Evolutionary conservation across 1,140 invertebrate genomes (phyloP), one percentile per base, ranked within the genome.

Genomic region (Propsilocerus akamusi): DNA sequence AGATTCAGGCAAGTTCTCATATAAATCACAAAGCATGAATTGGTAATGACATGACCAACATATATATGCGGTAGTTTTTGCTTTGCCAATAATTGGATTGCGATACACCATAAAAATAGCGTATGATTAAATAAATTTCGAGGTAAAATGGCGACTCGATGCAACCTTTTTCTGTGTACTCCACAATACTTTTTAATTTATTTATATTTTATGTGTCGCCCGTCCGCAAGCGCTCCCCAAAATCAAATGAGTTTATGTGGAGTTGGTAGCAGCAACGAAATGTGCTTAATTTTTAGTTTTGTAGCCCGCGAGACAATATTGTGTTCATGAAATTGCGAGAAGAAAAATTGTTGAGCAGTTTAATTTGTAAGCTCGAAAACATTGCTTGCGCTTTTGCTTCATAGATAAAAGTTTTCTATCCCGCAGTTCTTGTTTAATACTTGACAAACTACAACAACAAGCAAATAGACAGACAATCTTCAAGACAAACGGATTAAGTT

Each of bases 31-130:
- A 41, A 20, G 14, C 34, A 5, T 41, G 34, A 41, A 41, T 41
- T 41, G 34, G 17, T 41, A 41, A 41, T 41, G 34, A 41, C 34
- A 41, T 20, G 22, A n/a, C n/a, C n/a, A 41, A 41, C 34, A 14
- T 41, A 41, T 41, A n/a, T n/a, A n/a, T 41, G 34, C 34, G 34
- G 34, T 41, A 20, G 17, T 14, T 41, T 41, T 41, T n/a, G n/a
- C n/a, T n/a, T 37, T 41, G 8, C 22, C 34, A 20, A 41, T 41
- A 41, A 41, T 41, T 41, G 34, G 34, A 41, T 41, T 41, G 34
- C 34, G 34, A 41, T 41, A 41, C 10, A 30, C 28, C 10, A 30
- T 30, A 30, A 30, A 30, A 6, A n/a, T 6, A 30, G 28, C 6
- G 6, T n/a, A 11, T 8, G n/a, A 30, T n/a, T 30, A n/a, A 30